A percentile compares a stretch with the other conserved stretches of the same genome.
Evolutionary conservation across 1,140 invertebrate species (phyloP).

Genomic region (Psix sp.): DNA sequence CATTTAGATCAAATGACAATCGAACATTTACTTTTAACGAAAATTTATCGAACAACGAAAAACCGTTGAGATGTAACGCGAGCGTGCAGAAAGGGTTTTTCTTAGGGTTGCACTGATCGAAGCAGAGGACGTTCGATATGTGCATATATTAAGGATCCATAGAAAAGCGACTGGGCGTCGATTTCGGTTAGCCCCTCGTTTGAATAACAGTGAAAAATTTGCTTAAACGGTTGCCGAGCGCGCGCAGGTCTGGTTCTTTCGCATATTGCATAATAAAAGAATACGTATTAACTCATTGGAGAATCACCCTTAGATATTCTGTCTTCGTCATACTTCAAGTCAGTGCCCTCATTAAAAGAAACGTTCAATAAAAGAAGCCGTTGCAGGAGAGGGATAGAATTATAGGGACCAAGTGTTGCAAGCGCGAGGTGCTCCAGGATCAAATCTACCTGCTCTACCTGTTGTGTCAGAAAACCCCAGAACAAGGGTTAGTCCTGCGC

Average conservation of each 20-base stretch:
- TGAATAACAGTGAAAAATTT: slow-evolving; percentile 76
- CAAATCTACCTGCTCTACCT: slow-evolving; percentile 74
- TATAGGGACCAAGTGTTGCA: slow-evolving; percentile 11
- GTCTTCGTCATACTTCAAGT: slow-evolving; percentile 41
- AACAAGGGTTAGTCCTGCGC: slow-evolving; percentile 48
- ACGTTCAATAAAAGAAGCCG: neutral
- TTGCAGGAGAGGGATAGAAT: slow-evolving; percentile 1
- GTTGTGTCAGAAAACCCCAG: slow-evolving; percentile 59
- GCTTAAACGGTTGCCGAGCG: slow-evolving; percentile 73
- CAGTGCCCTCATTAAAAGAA: slow-evolving; percentile 29
- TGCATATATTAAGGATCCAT: slow-evolving; percentile 65
- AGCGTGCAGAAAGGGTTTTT: slow-evolving; percentile 58
- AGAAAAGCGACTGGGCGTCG: slow-evolving; percentile 49
- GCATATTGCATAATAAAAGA: slow-evolving; percentile 73
- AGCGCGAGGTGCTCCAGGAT: slow-evolving; percentile 46
- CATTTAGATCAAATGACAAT: neutral
- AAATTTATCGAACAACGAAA: slow-evolving; percentile 49
- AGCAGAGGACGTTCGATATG: slow-evolving; percentile 72
- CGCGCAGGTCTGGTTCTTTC: slow-evolving; percentile 65
- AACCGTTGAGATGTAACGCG: slow-evolving; percentile 58
- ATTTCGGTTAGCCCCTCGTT: slow-evolving; percentile 73
- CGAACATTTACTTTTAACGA: slow-evolving; percentile 37
- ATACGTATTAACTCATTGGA: slow-evolving; percentile 69
- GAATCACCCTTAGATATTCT: slow-evolving; percentile 36
- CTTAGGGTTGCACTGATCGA: slow-evolving; percentile 64